phyloP scores from a whole-genome alignment of 2,113 vertebrate species.

The Laticauda colubrina region DNA sequence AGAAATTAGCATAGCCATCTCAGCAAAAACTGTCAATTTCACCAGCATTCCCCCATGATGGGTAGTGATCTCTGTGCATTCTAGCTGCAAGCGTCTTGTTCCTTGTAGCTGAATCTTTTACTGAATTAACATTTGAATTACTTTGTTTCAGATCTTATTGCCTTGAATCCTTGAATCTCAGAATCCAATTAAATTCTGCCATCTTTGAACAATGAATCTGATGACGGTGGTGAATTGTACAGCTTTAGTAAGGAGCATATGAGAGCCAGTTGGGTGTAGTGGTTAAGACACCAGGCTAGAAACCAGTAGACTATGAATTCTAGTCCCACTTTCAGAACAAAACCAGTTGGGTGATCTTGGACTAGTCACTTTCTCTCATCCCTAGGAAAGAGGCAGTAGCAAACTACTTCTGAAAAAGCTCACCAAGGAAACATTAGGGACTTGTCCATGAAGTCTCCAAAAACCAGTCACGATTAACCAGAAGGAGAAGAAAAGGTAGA shows the following conservation, averaged over 20 bases:
- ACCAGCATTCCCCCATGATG: too few species aligned
- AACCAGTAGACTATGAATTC: neutral
- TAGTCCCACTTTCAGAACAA: neutral
- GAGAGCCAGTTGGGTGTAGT: neutral
- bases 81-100: neutral
- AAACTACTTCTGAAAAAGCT: neutral
- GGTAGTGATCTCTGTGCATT: too few species aligned
- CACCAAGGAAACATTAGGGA: neutral
- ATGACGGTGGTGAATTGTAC: neutral
- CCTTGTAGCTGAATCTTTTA: neutral
- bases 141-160: neutral
- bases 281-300: neutral
- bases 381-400: neutral
- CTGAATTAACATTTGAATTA: neutral
- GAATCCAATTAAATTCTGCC: neutral
- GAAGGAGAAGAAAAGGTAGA: neutral
- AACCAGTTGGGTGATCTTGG: neutral
- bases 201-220: neutral
- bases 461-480: neutral
- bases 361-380: neutral
- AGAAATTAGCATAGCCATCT: neutral
- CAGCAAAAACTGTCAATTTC: too few species aligned
- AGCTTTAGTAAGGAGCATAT: neutral
- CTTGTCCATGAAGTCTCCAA: neutral
- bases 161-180: neutral